Base-by-base conservation (phyloP, 2,797 vertebrate species). In the Malurus leucopterus region DNA sequence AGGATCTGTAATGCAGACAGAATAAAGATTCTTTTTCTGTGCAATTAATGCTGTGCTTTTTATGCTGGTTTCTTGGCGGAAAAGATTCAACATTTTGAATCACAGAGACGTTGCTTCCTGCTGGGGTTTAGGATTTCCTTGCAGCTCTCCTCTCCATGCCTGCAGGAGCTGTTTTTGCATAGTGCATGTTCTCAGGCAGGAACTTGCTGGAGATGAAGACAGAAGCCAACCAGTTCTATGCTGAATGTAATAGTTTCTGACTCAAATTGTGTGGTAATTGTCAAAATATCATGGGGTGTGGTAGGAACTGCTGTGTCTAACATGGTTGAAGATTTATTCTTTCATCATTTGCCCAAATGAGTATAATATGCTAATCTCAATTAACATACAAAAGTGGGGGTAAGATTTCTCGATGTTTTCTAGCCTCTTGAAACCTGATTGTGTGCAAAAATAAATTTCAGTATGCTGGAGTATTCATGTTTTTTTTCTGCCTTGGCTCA, bases 51-150 rank as follows among this genome's bases (percentile, higher is more conserved):
- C 47, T 74, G 30, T 90, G 17, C 15, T 80, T 85, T 71, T 71
- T 71, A 29, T 0, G 0, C 51, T 50, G 73, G 19, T 77, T 86
- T 75, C 67, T 86, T 18, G 4, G 63, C 83, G 62, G 71, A 76
- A 82, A 68, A 84, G 71, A 76, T 16, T 89, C 46, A 54, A 44
- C 16, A 3, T 71, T 50, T 57, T 90, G 86, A 95, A 89, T 95
- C 86, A 88, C 23, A 71, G 71, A 72, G 72, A 64, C 0, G 5
- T 76, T 82, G 70, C 68, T 91, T 95, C 92, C 93, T 94, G 79
- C 51, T 84, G 65, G 71, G 34, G 41, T 78, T 81, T 91, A 92
- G 92, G 84, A 93, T 93, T 95, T 95, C 90, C 92, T 88, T 88
- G 32, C 71, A 81, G 63, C 44, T 81, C 44, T 85, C 40, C n/a